phyloP scores from a whole-genome alignment of 2,113 vertebrate genomes.

The Amblyornis subalaris region DNA sequence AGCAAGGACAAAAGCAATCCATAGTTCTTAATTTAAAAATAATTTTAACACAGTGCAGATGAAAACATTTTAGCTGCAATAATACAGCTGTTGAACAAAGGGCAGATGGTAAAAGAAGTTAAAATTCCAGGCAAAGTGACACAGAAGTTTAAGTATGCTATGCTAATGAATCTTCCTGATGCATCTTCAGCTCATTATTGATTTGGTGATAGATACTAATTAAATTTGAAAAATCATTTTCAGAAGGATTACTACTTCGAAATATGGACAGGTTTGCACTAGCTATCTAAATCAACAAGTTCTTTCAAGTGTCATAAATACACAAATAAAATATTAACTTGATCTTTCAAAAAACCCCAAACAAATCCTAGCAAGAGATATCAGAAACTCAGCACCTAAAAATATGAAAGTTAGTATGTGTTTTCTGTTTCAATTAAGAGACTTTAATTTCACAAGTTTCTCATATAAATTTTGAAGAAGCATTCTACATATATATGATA shows the following conservation, averaged over 20 bases:
- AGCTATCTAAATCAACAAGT: background rate
- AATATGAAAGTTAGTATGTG: background rate
- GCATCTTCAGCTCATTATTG: conserved; percentile 25
- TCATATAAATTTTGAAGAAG: background rate
- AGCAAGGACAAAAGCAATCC: conserved; percentile 60
- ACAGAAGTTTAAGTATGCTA: conserved; percentile 41
- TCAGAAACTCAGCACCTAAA: background rate
- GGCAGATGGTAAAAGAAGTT: conserved; percentile 67
- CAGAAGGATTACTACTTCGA: background rate
- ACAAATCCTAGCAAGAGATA: background rate
- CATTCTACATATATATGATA: background rate
- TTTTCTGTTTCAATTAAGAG: background rate
- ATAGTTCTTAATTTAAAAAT: conserved; percentile 55
- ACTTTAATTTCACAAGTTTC: background rate
- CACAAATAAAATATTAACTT: background rate
- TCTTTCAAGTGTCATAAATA: background rate
- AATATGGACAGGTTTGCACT: background rate
- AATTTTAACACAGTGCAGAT: conserved; percentile 28
- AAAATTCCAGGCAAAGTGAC: conserved; percentile 62
- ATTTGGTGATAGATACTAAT: conserved; percentile 36
- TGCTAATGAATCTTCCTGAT: conserved; percentile 36
- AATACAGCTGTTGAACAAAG: conserved; percentile 68
- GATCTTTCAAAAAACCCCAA: background rate
- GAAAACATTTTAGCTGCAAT: conserved; percentile 65
- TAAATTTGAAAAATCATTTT: background rate